Conservation (phyloP, 1,140 invertebrate species). For the Procambarus virginalis region DNA sequence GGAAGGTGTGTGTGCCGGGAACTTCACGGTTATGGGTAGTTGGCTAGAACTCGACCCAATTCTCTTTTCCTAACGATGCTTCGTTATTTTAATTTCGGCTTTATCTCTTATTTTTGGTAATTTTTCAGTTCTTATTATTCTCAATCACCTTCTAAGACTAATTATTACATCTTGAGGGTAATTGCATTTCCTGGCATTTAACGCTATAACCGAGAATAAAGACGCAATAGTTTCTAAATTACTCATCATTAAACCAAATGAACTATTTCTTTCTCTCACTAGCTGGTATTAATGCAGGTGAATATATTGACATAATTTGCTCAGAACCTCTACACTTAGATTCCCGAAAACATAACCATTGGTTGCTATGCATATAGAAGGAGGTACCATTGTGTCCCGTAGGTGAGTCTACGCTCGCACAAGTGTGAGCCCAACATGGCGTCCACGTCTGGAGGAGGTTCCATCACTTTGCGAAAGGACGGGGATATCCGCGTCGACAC, state of each 20-base stretch:
- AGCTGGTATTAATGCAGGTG: too few relatives aligned
- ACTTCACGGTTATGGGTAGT: too few relatives aligned
- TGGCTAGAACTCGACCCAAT: background rate
- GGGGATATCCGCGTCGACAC: background rate
- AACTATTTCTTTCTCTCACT: too few relatives aligned
- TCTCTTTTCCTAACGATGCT: background rate
- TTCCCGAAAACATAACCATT: too few relatives aligned
- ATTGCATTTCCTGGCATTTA: background rate
- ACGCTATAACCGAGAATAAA: background rate
- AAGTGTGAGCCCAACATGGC: slow-evolving; percentile 40
- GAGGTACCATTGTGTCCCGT: background rate
- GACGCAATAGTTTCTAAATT: background rate
- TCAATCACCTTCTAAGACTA: background rate
- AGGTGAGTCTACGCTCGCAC: slow-evolving; percentile 58
- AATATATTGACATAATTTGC: too few relatives aligned
- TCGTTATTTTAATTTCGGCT: background rate
- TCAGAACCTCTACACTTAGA: too few relatives aligned
- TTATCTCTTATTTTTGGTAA: background rate
- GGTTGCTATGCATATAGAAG: too few relatives aligned
- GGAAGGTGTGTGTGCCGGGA: too few relatives aligned
- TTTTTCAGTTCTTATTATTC: background rate
- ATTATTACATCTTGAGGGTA: background rate
- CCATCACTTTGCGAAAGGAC: background rate
- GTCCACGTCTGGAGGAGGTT: background rate
- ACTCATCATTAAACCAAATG: background rate